Evolutionary conservation across 2,113 vertebrate genomes (phyloP).

Genomic region (Corythaixoides concolor): DNA sequence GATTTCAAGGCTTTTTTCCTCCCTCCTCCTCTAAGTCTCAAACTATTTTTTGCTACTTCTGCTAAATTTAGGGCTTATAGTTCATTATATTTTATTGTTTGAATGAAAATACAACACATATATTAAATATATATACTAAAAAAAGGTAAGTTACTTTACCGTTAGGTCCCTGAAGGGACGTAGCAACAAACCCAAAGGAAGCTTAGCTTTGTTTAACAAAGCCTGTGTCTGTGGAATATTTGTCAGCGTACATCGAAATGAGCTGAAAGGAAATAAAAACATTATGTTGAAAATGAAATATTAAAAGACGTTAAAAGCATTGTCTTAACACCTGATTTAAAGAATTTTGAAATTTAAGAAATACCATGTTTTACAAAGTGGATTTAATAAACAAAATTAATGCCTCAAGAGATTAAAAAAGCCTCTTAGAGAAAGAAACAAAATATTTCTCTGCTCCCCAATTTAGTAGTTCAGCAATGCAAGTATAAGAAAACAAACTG

Average conservation of each 20-base stretch:
- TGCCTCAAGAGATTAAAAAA: not conserved
- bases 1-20: not conserved
- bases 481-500: not conserved
- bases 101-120: not conserved
- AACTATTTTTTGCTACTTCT: not conserved
- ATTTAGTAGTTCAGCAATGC: not conserved
- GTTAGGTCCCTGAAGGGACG: constrained; percentile 97
- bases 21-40: not conserved
- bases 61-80: not conserved
- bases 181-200: constrained; percentile 92
- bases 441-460: not conserved
- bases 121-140: not conserved
- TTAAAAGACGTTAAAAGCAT: not conserved
- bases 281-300: not conserved
- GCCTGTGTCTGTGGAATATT: constrained; percentile 95
- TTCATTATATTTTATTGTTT: not conserved
- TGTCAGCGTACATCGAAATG: constrained; percentile 92
- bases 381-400: not conserved
- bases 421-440: not conserved
- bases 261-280: constrained; percentile 73
- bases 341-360: not conserved
- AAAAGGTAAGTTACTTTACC: too few relatives aligned
- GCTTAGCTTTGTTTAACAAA: constrained; percentile 93
- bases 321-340: not conserved
- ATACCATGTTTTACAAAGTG: not conserved